Percentiles rank a stretch among this genome's conserved stretches.
These are phyloP conservation scores for Cisticola juncidis DNA, from an alignment of 2,113 vertebrate genomes.

Conservation along the genomic window DNA sequence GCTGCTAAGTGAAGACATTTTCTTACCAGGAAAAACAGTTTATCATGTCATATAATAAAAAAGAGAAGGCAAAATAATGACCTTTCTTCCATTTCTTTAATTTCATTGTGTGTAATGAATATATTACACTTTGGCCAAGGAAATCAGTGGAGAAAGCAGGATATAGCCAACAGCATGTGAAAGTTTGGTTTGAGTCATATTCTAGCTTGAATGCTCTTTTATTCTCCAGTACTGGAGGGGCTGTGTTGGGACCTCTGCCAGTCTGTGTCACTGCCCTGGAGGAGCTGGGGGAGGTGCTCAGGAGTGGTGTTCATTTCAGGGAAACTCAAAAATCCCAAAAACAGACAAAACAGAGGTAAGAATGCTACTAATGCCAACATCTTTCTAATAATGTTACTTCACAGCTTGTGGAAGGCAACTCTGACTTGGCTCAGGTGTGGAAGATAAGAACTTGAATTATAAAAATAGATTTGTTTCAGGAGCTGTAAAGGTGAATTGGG, in stretches of 20 bases:
- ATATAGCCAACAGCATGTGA: neutral
- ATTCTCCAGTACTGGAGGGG: neutral
- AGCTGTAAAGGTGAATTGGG: neutral
- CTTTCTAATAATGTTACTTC: neutral
- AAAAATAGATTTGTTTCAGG: neutral
- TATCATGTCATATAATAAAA: neutral
- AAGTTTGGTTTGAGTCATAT: neutral
- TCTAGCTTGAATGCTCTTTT: neutral
- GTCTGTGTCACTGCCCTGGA: neutral
- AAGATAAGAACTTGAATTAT: neutral
- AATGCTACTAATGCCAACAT: neutral
- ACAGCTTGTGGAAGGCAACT: neutral
- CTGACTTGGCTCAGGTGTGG: neutral
- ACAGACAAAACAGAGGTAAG: neutral
- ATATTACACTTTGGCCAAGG: neutral
- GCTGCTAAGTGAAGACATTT: neutral
- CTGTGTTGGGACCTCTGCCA: neutral
- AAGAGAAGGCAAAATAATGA: neutral
- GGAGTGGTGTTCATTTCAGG: rapidly evolving
- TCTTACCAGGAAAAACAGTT: neutral
- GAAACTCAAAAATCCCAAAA: neutral
- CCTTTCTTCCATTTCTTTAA: neutral
- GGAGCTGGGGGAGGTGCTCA: neutral
- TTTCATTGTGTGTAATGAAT: neutral
- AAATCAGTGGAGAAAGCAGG: neutral